phyloP scores from a whole-genome alignment of 2,888 invertebrate genomes.

The Drosophila affinis region DNA sequence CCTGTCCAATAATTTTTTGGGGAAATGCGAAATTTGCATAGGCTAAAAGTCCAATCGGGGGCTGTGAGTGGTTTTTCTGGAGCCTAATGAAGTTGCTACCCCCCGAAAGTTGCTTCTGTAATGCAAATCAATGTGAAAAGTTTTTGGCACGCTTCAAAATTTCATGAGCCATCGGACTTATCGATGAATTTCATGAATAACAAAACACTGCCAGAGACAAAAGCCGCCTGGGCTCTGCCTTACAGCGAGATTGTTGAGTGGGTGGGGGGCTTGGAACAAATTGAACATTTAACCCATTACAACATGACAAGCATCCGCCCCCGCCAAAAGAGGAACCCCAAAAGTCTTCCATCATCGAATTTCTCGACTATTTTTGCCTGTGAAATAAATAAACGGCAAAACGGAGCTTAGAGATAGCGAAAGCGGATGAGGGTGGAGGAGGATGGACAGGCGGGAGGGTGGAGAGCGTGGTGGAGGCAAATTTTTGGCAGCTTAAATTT shows the following conservation, averaged over 20 bases:
- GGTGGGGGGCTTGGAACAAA: constrained; percentile 46
- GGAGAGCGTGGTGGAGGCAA: constrained; percentile 28
- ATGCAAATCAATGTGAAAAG: constrained; percentile 48
- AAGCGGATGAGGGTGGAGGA: no score
- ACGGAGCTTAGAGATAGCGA: constrained; percentile 44
- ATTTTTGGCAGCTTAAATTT: constrained; percentile 70
- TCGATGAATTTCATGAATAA: constrained; percentile 77
- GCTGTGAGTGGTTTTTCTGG: neutral
- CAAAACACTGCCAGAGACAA: constrained; percentile 65
- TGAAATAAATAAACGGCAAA: constrained; percentile 67
- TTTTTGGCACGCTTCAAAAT: constrained; percentile 53
- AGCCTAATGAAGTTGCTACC: constrained; percentile 37
- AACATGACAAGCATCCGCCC: constrained; percentile 6
- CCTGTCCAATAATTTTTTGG: constrained; percentile 22
- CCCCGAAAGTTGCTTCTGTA: constrained; percentile 8
- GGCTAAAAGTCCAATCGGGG: constrained; percentile 6
- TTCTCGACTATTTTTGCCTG: constrained; percentile 33
- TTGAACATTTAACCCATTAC: constrained; percentile 78
- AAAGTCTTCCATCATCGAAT: neutral
- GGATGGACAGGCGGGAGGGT: no score
- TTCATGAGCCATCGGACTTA: constrained; percentile 68
- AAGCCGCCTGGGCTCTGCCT: constrained; percentile 39
- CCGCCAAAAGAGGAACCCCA: neutral
- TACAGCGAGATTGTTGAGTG: neutral
- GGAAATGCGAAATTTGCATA: constrained; percentile 30